Evolutionary conservation across 1,140 invertebrate species (phyloP).

Genomic region (Lanistes nyassanus): DNA sequence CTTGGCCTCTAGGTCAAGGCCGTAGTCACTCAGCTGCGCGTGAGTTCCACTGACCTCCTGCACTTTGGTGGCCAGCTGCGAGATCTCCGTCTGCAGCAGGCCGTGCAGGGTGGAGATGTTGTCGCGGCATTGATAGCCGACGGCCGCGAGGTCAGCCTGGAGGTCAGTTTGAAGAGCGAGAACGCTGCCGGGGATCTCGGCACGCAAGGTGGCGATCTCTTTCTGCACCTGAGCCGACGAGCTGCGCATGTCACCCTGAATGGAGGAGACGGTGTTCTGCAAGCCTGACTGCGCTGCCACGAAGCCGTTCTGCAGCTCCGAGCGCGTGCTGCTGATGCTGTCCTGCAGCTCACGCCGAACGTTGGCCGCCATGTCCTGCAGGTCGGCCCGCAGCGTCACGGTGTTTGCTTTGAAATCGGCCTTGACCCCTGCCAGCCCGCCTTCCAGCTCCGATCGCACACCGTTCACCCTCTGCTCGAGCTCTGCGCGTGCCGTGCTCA

Average conservation of each 20-base stretch:
- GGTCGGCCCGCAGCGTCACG: slow-evolving; percentile 14
- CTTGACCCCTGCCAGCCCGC: neutral
- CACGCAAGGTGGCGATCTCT: neutral
- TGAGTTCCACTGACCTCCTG: neutral
- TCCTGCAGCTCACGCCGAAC: slow-evolving; percentile 19
- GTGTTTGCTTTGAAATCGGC: slow-evolving; percentile 19
- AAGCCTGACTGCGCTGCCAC: slow-evolving; percentile 16
- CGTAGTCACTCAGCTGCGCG: too few relatives aligned
- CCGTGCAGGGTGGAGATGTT: too few relatives aligned
- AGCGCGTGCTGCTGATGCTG: neutral
- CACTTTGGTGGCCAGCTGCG: neutral
- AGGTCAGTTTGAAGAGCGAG: neutral
- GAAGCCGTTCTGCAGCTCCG: slow-evolving; percentile 22
- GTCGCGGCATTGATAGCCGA: too few relatives aligned
- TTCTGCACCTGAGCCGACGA: neutral
- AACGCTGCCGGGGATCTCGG: neutral
- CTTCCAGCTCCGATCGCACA: slow-evolving; percentile 21
- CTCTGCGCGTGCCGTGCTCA: slow-evolving; percentile 8
- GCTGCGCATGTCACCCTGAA: slow-evolving; percentile 12
- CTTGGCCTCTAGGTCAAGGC: slow-evolving; percentile 1
- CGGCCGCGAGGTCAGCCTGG: slow-evolving; percentile 6
- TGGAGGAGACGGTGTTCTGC: slow-evolving; percentile 12
- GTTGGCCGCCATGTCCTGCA: slow-evolving; percentile 23
- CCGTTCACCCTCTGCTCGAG: slow-evolving; percentile 23
- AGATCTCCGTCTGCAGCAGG: too few relatives aligned